These are phyloP conservation scores for Okamejei kenojei DNA, from an alignment of 2,797 vertebrate species.

Conservation along the genomic window DNA sequence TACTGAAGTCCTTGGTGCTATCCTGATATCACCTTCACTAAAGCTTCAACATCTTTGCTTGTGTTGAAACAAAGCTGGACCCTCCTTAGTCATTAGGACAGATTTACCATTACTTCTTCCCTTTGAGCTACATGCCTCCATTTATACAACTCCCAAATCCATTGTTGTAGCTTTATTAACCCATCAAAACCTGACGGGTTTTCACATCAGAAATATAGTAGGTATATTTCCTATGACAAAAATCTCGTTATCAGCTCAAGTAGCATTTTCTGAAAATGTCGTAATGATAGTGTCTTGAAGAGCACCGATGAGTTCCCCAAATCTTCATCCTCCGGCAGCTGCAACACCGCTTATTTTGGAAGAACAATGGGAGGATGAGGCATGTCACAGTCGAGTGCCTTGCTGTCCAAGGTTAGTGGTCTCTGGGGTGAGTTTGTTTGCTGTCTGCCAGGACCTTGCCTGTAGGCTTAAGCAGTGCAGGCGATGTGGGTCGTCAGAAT, in stretches of 20 bases:
- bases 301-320: not conserved
- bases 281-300: not conserved
- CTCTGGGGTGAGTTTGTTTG: not conserved
- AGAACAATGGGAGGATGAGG: not conserved
- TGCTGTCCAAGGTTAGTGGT: not conserved
- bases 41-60: not conserved
- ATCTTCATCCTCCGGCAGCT: not conserved
- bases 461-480: not conserved
- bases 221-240: not conserved
- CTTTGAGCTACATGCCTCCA: not conserved
- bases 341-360: slow-evolving; percentile 2
- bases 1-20: not conserved
- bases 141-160: not conserved
- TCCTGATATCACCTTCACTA: not conserved
- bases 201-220: not conserved
- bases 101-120: not conserved
- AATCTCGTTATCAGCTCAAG: not conserved
- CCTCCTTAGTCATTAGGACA: not conserved
- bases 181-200: no score
- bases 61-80: not conserved
- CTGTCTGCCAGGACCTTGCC: not conserved
- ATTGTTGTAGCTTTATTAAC: not conserved
- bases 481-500: not conserved
- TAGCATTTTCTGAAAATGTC: not conserved
- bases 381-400: not conserved